phyloP scores from a whole-genome alignment of 2,113 vertebrate species.

The Tragelaphus strepsiceros region DNA sequence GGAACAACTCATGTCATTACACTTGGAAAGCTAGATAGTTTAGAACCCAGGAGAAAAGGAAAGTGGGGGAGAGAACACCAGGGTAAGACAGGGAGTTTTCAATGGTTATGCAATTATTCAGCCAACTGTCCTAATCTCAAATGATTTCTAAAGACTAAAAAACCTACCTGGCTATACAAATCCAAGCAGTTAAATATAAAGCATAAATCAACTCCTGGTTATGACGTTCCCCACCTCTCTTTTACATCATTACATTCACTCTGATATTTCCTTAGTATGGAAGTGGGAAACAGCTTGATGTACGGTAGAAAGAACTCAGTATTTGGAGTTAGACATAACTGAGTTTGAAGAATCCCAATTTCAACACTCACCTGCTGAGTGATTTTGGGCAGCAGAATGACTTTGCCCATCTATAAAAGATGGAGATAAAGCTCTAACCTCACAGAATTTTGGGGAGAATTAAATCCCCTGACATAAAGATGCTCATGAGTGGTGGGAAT shows the following conservation, averaged over 20 bases:
- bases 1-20: constrained; percentile 5
- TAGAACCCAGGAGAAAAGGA: neutral
- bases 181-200: neutral
- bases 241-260: neutral
- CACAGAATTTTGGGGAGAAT: neutral
- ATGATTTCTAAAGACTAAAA: neutral
- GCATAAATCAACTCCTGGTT: constrained; percentile 19
- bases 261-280: neutral
- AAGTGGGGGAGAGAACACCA: neutral
- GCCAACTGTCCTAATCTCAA: neutral
- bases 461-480: neutral
- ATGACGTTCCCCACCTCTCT: constrained; percentile 11
- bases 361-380: neutral
- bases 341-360: neutral
- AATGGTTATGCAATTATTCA: neutral
- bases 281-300: neutral
- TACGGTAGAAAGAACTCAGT: neutral
- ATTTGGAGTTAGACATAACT: neutral
- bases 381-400: neutral
- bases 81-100: neutral
- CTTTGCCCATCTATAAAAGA: neutral
- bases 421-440: neutral
- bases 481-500: neutral
- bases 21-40: neutral
- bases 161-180: neutral